These are phyloP conservation scores for Scolopax mira DNA, from an alignment of 2,113 vertebrate species.

Conservation along the genomic window DNA sequence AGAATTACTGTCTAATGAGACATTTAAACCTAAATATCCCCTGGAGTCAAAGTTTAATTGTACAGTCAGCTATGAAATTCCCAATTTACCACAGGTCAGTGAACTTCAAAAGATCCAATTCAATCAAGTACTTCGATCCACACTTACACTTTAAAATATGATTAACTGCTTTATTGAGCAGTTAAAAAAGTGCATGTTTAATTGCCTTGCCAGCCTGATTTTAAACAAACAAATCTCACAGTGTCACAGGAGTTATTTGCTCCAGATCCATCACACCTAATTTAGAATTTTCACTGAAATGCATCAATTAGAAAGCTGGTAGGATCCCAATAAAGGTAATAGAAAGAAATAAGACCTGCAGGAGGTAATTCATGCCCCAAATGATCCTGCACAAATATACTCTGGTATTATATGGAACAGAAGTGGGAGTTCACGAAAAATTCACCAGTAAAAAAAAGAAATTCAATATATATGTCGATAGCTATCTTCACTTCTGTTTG, in stretches of 20 bases:
- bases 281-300: neutral
- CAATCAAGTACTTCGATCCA: neutral
- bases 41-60: constrained; percentile 17
- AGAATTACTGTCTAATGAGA: constrained; percentile 18
- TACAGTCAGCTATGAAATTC: constrained; percentile 12
- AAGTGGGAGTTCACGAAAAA: neutral
- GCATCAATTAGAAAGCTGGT: neutral
- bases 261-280: neutral
- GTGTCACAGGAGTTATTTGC: neutral
- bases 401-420: neutral
- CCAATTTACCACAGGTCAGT: neutral
- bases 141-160: neutral
- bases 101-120: constrained; percentile 11
- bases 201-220: neutral
- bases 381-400: neutral
- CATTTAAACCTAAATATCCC: constrained; percentile 15
- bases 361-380: neutral
- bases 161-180: constrained; percentile 23
- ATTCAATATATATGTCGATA: neutral
- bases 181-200: neutral
- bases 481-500: neutral
- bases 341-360: neutral
- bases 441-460: neutral
- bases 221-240: neutral
- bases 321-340: neutral